Base-by-base conservation (phyloP, 2,888 invertebrate species). In the Eumerus sabulonum region DNA sequence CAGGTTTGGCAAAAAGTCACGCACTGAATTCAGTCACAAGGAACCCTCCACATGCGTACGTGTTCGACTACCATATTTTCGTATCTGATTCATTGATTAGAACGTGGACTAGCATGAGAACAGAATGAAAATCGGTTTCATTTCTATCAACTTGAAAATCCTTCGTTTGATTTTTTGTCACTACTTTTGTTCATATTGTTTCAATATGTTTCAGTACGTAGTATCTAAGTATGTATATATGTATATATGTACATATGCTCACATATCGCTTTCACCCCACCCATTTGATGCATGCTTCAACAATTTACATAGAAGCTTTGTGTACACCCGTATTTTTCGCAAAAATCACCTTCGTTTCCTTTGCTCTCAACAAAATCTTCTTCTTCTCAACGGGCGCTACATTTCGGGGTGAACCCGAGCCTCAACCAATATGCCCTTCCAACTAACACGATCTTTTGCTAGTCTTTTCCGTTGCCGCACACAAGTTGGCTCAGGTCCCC, bases 171-270 rank as follows among this genome's bases (percentile, higher is more conserved):
- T 57, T 62, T n/a, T 51, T 47, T 47, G 51, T 44, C 53, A 2
- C 47, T 7, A 45, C 35, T 67, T 63, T 56, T 16, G 27, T n/a
- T n/a, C n/a, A 64, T 9, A 42, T 45, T 66, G 27, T 62, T 64
- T 13, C 45, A 56, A 53, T 57, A 51, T 62, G 57, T 70, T n/a
- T n/a, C n/a, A n/a, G n/a, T n/a, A n/a, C n/a, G n/a, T n/a, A n/a
- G n/a, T n/a, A n/a, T n/a, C n/a, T n/a, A n/a, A n/a, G n/a, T n/a
- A n/a, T n/a, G n/a, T n/a, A n/a, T 13, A 9, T 9, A 14, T 35
- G 51, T 51, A 48, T 13, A 36, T 36, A 62, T 60, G 56, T 72
- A 62, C 73, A 77, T n/a, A n/a, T n/a, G n/a, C n/a, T n/a, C 77
- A 57, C 35, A 77, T 4, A 7, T 4, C 27, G 27, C 27, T 27